Base-by-base conservation (phyloP, 2,888 invertebrate genomes). In the Dicycla oo region DNA sequence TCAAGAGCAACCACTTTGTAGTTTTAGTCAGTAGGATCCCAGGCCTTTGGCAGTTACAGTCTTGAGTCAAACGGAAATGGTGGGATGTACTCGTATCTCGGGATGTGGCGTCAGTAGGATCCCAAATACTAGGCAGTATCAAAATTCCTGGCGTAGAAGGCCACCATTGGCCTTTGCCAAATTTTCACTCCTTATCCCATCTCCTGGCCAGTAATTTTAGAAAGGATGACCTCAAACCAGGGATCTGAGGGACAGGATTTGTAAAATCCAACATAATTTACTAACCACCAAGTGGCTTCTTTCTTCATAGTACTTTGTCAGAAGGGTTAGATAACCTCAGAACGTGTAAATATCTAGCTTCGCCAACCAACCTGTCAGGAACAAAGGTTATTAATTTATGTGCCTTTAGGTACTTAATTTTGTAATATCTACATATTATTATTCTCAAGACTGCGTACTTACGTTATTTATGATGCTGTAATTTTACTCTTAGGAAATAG, bases 351-450 rank as follows among this genome's bases (percentile, higher is more conserved):
- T 79, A 61, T 62, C 38, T 62, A 49, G 54, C 64, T 49, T 74
- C 51, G n/a, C 45, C 11, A 51, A n/a, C 20, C 34, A 34, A 75
- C 54, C 53, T 65, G 69, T 69, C 79, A 67, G 13, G 11, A n/a
- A 73, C 34, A 73, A 70, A 54, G 34, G 58, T 61, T 75, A 74
- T 73, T 78, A 69, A 84, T 78, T 73, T 75, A 73, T 51, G 73
- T 61, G 57, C 75, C 62, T 66, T 69, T 66, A n/a, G n/a, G n/a
- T n/a, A 68, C 72, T 66, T 73, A 64, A 78, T 82, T 82, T 75
- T 71, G 72, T 70, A 82, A 75, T 78, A 30, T 2, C 3, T 30
- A 75, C 63, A 74, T 58, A 34, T 68, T 82, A 82, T 82, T 72
- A 78, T 56, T 53, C 56, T 63, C 34, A 54, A 49, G 56, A 82